These are phyloP conservation scores for Drosophila acutilabella DNA, from an alignment of 2,888 invertebrate genomes.

Conservation along the genomic window DNA sequence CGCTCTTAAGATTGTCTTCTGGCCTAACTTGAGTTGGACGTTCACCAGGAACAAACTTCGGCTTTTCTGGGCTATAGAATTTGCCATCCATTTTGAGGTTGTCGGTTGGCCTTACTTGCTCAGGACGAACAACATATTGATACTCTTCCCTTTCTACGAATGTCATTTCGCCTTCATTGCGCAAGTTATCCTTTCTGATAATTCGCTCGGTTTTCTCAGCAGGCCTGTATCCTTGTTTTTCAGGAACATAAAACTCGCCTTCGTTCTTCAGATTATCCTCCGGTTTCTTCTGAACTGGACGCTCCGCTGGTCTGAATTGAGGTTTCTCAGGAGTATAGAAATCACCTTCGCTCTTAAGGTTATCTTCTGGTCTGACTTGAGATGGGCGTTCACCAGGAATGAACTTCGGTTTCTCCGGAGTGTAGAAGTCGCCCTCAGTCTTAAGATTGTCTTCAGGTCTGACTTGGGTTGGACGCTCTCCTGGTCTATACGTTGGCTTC, in stretches of 20 bases:
- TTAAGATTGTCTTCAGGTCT: conserved; percentile 88
- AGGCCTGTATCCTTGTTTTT: neutral
- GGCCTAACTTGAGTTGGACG: conserved; percentile 86
- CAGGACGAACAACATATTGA: conserved; percentile 69
- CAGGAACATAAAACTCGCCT: conserved; percentile 1
- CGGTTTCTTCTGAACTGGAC: conserved; percentile 82
- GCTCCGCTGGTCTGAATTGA: conserved; percentile 45
- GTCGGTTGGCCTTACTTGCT: conserved; percentile 86
- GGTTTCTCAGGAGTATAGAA: conserved; percentile 78
- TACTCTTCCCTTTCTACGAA: conserved; percentile 81
- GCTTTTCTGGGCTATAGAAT: conserved; percentile 82
- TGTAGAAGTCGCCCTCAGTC: conserved; percentile 85
- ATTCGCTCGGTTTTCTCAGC: conserved; percentile 26
- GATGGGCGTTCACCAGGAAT: conserved; percentile 84
- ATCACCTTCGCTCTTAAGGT: neutral
- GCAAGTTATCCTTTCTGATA: conserved; percentile 85
- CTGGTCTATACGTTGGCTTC: conserved; percentile 85
- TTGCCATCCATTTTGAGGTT: conserved; percentile 87
- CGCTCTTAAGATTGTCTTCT: conserved; percentile 83
- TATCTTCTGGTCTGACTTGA: conserved; percentile 43
- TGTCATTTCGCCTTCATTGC: conserved; percentile 82
- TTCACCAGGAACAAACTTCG: conserved; percentile 85
- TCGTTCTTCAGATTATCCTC: conserved; percentile 85
- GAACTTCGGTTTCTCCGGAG: conserved; percentile 85
- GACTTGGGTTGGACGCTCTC: conserved; percentile 85